phyloP scores from a whole-genome alignment of 2,888 invertebrate genomes.

The Hirtodrosophila trivittata region DNA sequence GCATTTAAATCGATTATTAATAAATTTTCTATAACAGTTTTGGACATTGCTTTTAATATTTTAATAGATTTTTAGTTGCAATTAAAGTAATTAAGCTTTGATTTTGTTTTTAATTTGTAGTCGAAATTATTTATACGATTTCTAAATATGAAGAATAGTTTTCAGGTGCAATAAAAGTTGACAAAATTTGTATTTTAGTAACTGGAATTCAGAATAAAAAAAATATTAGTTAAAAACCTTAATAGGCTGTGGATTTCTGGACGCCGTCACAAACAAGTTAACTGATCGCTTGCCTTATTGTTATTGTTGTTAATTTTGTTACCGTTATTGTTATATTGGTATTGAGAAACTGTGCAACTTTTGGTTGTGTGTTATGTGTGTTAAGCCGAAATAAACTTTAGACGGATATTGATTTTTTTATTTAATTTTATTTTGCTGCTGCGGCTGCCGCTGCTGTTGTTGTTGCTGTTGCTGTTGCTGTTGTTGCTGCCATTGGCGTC shows the following conservation, averaged over 20 bases:
- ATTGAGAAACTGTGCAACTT: constrained; percentile 40
- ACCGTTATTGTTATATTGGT: constrained; percentile 23
- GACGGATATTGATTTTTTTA: constrained; percentile 84
- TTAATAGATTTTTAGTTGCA: neutral
- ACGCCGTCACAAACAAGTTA: constrained; percentile 21
- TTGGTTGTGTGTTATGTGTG: constrained; percentile 33
- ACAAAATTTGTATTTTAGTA: too few relatives aligned
- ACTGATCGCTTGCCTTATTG: constrained; percentile 6
- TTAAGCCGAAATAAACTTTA: constrained; percentile 84
- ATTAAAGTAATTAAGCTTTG: too few relatives aligned
- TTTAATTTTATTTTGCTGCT: constrained; percentile 15
- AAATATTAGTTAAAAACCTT: too few relatives aligned
- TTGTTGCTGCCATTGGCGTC: constrained; percentile 28
- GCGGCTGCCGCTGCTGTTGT: constrained; percentile 16
- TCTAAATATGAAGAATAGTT: too few relatives aligned
- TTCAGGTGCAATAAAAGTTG: too few relatives aligned
- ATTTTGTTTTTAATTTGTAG: too few relatives aligned
- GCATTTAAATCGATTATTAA: constrained; percentile 11
- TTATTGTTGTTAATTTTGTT: constrained; percentile 14
- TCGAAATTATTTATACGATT: too few relatives aligned
- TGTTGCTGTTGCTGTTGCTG: constrained; percentile 29
- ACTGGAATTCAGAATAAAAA: too few relatives aligned
- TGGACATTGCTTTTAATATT: neutral
- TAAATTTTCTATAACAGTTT: neutral
- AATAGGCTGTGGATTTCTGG: constrained; percentile 18